phyloP scores from a whole-genome alignment of 2,113 vertebrate genomes.

The Epinephelus cyanopodus region DNA sequence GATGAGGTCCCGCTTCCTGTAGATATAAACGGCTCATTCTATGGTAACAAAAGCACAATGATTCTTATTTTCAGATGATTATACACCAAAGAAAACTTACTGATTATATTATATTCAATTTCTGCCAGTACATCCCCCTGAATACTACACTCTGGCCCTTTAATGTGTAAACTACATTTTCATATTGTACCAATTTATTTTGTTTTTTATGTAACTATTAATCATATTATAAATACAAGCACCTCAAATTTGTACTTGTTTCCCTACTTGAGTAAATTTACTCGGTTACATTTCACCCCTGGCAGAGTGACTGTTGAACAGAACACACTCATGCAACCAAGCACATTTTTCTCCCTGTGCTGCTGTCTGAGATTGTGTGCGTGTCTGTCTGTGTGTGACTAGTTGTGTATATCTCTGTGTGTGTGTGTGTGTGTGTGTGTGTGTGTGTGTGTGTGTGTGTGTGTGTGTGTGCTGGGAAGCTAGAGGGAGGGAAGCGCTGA shows the following conservation, averaged over 20 bases:
- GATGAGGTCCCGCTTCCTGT: no score
- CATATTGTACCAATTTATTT: neutral
- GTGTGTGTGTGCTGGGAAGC: conserved; percentile 37
- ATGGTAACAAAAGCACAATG: no score
- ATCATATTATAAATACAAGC: neutral
- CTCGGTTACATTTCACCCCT: neutral
- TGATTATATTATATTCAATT: no score
- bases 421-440: conserved; percentile 40
- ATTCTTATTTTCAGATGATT: no score
- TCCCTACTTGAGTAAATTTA: neutral
- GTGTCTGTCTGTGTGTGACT: conserved; percentile 41
- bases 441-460: conserved; percentile 36
- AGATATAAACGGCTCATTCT: no score
- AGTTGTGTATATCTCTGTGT: conserved; percentile 34
- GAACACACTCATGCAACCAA: neutral
- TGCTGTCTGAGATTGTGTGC: conserved; percentile 23
- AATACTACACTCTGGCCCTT: no score
- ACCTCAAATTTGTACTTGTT: neutral
- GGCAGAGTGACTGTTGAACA: conserved; percentile 4
- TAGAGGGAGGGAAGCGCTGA: conserved; percentile 45
- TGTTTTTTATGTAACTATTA: neutral
- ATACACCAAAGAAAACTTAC: no score
- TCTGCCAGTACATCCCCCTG: no score
- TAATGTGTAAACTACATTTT: neutral
- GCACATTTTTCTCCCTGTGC: conserved; percentile 9